phyloP scores from a whole-genome alignment of 2,888 invertebrate genomes.

The Diarsia brunnea region DNA sequence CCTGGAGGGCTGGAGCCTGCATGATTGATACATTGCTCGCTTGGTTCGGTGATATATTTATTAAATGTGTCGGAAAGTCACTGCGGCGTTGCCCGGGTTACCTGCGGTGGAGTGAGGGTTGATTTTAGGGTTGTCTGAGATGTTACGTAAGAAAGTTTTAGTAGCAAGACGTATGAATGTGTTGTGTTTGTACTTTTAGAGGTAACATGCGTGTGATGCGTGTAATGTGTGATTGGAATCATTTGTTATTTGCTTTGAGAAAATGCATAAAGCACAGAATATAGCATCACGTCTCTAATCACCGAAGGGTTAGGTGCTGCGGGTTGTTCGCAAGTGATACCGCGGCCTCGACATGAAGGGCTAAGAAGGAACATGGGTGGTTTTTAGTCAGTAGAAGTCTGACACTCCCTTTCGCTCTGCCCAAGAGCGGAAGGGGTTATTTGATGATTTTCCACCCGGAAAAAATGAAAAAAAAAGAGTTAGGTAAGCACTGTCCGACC shows the following conservation, averaged over 20 bases:
- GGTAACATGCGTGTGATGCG: not conserved
- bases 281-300: not conserved
- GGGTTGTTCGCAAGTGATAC: too few species aligned
- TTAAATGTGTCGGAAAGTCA: slow-evolving; percentile 47
- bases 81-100: slow-evolving; percentile 18
- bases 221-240: not conserved
- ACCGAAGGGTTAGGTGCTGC: not conserved
- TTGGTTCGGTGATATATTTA: slow-evolving; percentile 44
- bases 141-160: not conserved
- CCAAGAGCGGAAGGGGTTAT: too few species aligned
- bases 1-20: slow-evolving; percentile 18
- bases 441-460: too few species aligned
- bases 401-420: too few species aligned
- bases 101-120: slow-evolving; percentile 34
- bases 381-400: too few species aligned
- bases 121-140: slow-evolving; percentile 35
- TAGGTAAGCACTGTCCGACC: too few species aligned
- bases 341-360: too few species aligned
- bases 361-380: too few species aligned
- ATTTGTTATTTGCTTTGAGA: not conserved
- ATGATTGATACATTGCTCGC: slow-evolving; percentile 47
- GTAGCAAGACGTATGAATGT: not conserved
- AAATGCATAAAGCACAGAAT: not conserved
- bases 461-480: too few species aligned
- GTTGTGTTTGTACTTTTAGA: not conserved